phyloP scores from a whole-genome alignment of 2,113 vertebrate genomes.

The Suncus etruscus region DNA sequence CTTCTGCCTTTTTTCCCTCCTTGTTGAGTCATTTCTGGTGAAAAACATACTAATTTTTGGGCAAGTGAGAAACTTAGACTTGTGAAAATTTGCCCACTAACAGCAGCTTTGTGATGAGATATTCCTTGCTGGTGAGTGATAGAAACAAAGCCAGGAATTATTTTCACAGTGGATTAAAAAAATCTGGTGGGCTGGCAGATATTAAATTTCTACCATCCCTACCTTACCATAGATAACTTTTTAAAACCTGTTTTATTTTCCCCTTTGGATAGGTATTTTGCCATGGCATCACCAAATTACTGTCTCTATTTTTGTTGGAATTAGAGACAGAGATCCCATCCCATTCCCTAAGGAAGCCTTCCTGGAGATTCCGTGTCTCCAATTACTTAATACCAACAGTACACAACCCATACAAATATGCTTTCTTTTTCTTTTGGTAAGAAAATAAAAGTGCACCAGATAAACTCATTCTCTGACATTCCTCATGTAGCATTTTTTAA shows the following conservation, averaged over 20 bases:
- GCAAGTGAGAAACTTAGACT: constrained; percentile 2
- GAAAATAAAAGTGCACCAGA: not conserved
- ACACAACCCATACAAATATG: not conserved
- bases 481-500: constrained; percentile 27
- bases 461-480: constrained; percentile 45
- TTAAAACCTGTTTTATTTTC: not conserved
- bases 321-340: not conserved
- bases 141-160: not conserved
- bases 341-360: not conserved
- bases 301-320: constrained; percentile 35
- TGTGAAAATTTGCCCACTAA: not conserved
- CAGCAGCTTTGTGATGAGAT: not conserved
- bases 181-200: not conserved
- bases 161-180: not conserved
- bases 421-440: constrained; percentile 26
- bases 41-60: constrained; percentile 29
- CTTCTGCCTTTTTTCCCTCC: not conserved
- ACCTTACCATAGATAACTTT: not conserved
- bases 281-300: not conserved
- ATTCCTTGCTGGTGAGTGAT: not conserved
- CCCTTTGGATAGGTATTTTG: not conserved
- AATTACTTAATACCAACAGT: constrained; percentile 1
- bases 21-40: constrained; percentile 36
- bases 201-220: not conserved
- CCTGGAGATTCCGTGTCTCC: constrained; percentile 5